These are phyloP conservation scores for Eciton burchellii DNA, from an alignment of 1,140 invertebrate genomes.

Conservation along the genomic window DNA sequence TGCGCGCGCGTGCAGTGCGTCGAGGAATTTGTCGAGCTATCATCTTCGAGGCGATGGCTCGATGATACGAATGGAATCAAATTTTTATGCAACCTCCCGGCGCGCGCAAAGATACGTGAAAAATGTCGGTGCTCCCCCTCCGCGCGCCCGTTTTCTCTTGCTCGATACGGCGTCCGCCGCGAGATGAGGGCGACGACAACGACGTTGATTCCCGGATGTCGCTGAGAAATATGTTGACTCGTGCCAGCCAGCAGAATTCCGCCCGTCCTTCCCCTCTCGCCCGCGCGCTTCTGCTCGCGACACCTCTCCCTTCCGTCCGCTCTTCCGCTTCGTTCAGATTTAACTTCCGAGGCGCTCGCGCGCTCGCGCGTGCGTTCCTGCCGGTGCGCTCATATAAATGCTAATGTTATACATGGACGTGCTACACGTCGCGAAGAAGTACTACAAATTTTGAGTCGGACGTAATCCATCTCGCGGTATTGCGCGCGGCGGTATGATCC, in stretches of 20 bases:
- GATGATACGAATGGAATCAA: slow-evolving; percentile 29
- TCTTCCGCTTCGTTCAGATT: slow-evolving; percentile 60
- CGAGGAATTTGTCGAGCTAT: slow-evolving; percentile 2
- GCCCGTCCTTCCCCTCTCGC: slow-evolving; percentile 48
- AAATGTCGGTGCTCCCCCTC: background rate
- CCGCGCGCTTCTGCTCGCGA: slow-evolving; percentile 62
- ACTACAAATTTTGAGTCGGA: slow-evolving; percentile 53
- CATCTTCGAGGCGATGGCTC: slow-evolving; percentile 10
- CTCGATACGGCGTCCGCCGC: slow-evolving; percentile 3
- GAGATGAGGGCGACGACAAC: background rate
- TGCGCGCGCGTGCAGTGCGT: no score
- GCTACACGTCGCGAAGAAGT: slow-evolving; percentile 36
- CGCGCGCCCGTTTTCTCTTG: no score
- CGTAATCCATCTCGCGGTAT: slow-evolving; percentile 57
- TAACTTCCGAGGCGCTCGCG: slow-evolving; percentile 49
- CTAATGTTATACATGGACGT: slow-evolving; percentile 61
- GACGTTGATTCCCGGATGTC: slow-evolving; percentile 55
- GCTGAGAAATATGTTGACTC: slow-evolving; percentile 64
- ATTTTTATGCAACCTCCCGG: slow-evolving; percentile 24
- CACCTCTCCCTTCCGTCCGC: slow-evolving; percentile 64
- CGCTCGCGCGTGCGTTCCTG: background rate
- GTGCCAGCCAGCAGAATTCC: slow-evolving; percentile 26
- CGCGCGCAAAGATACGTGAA: slow-evolving; percentile 1
- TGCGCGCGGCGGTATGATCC: slow-evolving; percentile 32
- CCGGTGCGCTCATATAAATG: slow-evolving; percentile 62